Conservation (phyloP, 2,113 vertebrate species). For the Myiozetetes cayanensis region DNA sequence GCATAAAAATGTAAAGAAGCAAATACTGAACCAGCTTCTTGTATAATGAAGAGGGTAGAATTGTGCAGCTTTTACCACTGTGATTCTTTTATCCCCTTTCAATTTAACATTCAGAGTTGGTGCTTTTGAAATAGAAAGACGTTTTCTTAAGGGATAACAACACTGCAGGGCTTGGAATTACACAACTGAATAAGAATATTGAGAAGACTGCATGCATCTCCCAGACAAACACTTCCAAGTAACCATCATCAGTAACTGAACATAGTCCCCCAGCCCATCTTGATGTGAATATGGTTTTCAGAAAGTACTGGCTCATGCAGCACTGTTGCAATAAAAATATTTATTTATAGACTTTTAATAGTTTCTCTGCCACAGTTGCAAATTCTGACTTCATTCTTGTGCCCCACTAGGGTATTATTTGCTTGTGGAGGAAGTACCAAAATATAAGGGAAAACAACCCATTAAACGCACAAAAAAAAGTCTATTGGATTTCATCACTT, state of each 20-base stretch:
- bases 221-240: conserved; percentile 67
- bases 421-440: not conserved
- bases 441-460: not conserved
- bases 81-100: conserved; percentile 69
- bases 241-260: conserved; percentile 48
- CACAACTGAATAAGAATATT: conserved; percentile 72
- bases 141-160: conserved; percentile 70
- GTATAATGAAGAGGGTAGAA: conserved; percentile 63
- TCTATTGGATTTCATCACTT: not conserved
- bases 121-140: conserved; percentile 68
- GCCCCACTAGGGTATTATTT: not conserved
- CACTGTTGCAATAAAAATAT: conserved; percentile 39
- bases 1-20: conserved; percentile 65
- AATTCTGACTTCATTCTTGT: conserved; percentile 10
- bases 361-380: not conserved
- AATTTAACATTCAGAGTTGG: conserved; percentile 69
- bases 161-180: conserved; percentile 62
- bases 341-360: conserved; percentile 40
- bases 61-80: conserved; percentile 32
- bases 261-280: conserved; percentile 53
- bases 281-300: conserved; percentile 58
- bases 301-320: conserved; percentile 30
- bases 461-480: not conserved
- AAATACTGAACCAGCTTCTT: conserved; percentile 53
- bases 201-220: conserved; percentile 66